These are phyloP conservation scores for Melieria picta DNA, from an alignment of 2,888 invertebrate species.

Conservation along the genomic window DNA sequence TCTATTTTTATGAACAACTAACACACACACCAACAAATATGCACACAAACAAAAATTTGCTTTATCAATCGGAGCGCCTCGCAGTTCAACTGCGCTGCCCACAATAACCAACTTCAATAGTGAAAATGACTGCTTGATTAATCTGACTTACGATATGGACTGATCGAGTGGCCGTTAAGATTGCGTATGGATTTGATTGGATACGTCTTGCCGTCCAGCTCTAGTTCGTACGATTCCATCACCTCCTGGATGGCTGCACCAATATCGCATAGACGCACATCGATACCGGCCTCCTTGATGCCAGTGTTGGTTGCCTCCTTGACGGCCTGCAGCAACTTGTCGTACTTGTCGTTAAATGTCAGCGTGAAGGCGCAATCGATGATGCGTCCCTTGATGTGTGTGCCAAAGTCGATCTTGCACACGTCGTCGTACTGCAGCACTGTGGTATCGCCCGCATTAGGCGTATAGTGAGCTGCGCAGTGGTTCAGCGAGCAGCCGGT, in stretches of 20 bases:
- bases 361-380: slow-evolving; percentile 99
- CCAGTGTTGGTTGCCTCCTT: slow-evolving; percentile 99
- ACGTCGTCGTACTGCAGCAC: slow-evolving; percentile 96
- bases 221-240: slow-evolving; percentile 99
- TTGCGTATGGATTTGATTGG: slow-evolving; percentile 98
- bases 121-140: neutral
- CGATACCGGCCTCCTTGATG: slow-evolving; percentile 93
- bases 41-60: no score
- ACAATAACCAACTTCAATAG: no score
- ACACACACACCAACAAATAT: no score
- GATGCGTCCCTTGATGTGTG: slow-evolving; percentile 97
- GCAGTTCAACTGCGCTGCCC: no score
- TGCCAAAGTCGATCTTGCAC: slow-evolving; percentile 98
- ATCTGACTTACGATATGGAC: slow-evolving; percentile 85
- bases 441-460: slow-evolving; percentile 97
- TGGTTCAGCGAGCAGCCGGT: slow-evolving; percentile 99
- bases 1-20: neutral
- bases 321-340: slow-evolving; percentile 92
- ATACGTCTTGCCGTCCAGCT: slow-evolving; percentile 94
- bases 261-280: slow-evolving; percentile 96
- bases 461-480: slow-evolving; percentile 99
- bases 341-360: slow-evolving; percentile 96
- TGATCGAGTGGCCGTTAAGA: slow-evolving; percentile 99
- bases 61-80: no score
- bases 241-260: slow-evolving; percentile 98